Evolutionary conservation across 2,888 invertebrate species (phyloP), one percentile per base, ranked within the genome.

Genomic region (Hypomecis atomaria): DNA sequence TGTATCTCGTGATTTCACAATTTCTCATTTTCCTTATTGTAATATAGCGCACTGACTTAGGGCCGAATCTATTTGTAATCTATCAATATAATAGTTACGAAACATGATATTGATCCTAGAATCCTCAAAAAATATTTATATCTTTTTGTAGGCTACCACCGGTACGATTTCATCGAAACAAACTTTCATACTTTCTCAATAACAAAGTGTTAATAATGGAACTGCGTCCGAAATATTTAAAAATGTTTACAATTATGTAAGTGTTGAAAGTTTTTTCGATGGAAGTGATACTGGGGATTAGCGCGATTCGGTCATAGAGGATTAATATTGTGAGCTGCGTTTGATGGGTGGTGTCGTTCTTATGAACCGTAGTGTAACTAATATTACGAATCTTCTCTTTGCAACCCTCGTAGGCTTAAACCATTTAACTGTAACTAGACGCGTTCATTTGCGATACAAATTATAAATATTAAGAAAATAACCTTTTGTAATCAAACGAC

Each of bases 401-500:
- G 43, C 65, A 71, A 74, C 72, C 74, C 73, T 73, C 64, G 70
- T 76, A 81, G 73, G 71, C 76, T 74, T 76, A 56, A 73, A 75
- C 53, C 67, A 66, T 73, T n/a, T 65, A 62, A 70, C 69, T 74
- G 72, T 74, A 75, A 74, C 69, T 53, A 60, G 70, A 62, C 50
- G 65, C 74, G 70, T 75, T 77, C 67, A 69, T 75, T 75, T 78
- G 76, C 77, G 68, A 78, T 72, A 72, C 69, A 72, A 73, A 72
- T 75, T 68, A 74, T 74, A 71, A 75, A 74, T 59, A 67, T 73
- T 63, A 60, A 73, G 75, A 68, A 74, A 67, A 69, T 71, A 74
- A 78, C 76, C 75, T 84, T 86, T 85, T 84, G 79, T 85, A 88
- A 85, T 86, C 85, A 80, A 87, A 81, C 85, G 88, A 88, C 88